Conservation (phyloP, 2,113 vertebrate species). For the Chaenocephalus aceratus region DNA sequence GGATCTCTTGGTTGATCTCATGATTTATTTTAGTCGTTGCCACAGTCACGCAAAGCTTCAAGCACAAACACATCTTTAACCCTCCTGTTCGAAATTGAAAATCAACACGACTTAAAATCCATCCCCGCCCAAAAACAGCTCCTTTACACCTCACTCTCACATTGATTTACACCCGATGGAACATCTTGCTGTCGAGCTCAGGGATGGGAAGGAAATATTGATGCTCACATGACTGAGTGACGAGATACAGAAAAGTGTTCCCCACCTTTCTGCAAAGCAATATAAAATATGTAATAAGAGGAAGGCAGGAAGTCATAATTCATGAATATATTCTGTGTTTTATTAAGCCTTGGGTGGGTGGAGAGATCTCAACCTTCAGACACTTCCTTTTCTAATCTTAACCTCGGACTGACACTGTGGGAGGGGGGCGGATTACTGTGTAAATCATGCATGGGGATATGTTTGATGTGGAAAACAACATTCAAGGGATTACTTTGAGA, state of each 20-base stretch:
- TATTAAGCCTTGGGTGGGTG: constrained; percentile 29
- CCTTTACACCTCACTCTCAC: constrained; percentile 30
- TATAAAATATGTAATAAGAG: constrained; percentile 30
- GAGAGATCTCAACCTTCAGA: constrained; percentile 37
- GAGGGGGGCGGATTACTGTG: neutral
- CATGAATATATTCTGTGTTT: constrained; percentile 32
- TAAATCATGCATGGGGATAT: constrained; percentile 15
- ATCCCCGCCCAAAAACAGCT: constrained; percentile 12
- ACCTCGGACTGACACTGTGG: constrained; percentile 2
- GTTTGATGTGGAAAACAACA: neutral
- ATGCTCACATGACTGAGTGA: constrained; percentile 41
- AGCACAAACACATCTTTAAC: neutral
- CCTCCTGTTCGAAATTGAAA: constrained; percentile 20
- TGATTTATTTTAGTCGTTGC: too few species aligned
- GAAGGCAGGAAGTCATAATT: constrained; percentile 7
- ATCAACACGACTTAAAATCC: constrained; percentile 38
- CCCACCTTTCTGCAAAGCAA: constrained; percentile 10
- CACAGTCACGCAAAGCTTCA: too few species aligned
- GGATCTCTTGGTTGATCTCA: too few species aligned
- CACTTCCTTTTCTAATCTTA: constrained; percentile 37
- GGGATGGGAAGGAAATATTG: constrained; percentile 62
- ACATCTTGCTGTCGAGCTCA: constrained; percentile 45
- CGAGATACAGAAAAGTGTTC: neutral
- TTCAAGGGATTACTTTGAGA: neutral
- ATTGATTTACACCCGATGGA: constrained; percentile 51